These are phyloP conservation scores for Allophyes oxyacanthae DNA, from an alignment of 2,888 invertebrate species.

Conservation along the genomic window DNA sequence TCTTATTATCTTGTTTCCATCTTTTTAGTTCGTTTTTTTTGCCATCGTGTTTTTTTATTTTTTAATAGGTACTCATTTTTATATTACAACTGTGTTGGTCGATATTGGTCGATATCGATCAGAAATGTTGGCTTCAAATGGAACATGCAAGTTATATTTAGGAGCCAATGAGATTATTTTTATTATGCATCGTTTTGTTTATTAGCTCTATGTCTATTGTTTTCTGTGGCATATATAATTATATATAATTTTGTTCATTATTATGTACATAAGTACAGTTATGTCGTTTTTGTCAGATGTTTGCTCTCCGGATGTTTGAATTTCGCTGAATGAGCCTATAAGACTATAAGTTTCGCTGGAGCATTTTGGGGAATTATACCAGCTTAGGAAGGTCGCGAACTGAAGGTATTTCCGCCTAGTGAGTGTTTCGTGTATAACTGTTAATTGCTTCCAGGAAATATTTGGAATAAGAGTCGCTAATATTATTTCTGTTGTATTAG, in stretches of 20 bases:
- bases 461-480: not conserved
- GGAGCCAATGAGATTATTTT: constrained; percentile 27
- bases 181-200: constrained; percentile 34
- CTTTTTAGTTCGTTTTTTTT: no score
- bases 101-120: no score
- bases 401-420: constrained; percentile 5
- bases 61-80: no score
- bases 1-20: no score
- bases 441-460: constrained; percentile 4
- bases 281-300: constrained; percentile 6
- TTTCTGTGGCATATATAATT: constrained; percentile 3
- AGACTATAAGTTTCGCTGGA: constrained; percentile 13
- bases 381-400: constrained; percentile 10
- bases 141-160: constrained; percentile 38
- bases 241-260: constrained; percentile 24
- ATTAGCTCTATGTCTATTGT: constrained; percentile 4
- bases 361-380: constrained; percentile 23
- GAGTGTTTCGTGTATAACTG: constrained; percentile 9
- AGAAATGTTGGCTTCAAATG: constrained; percentile 29
- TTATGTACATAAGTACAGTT: constrained; percentile 8
- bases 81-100: no score
- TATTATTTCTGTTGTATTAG: constrained; percentile 2
- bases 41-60: no score
- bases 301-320: constrained; percentile 12
- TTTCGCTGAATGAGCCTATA: constrained; percentile 11